Evolutionary conservation across 2,113 vertebrate genomes (phyloP), one percentile per base, ranked within the genome.

Genomic region (Aptenodytes patagonicus): DNA sequence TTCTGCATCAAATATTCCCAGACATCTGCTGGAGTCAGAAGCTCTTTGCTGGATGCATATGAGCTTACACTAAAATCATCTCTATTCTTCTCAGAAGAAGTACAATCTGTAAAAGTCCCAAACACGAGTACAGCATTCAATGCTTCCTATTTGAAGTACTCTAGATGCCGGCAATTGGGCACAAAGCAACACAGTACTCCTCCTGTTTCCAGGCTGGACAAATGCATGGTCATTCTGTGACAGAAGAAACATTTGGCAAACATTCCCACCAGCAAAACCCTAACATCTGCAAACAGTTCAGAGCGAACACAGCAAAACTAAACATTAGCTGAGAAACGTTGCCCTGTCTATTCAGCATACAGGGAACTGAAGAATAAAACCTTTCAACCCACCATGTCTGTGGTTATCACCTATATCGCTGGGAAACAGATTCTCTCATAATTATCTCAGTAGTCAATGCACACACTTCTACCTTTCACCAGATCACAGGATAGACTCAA

Each of bases 21-120:
- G 87, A 86, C 93, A 96, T 91, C 93, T 96, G 94, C 78, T 78
- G 60, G 90, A 95, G 75, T 88, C 82, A 94, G 84, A 80, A 94
- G 71, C 78, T 92, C 42, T 4, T 92, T 84, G 87, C 92, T 84
- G 84, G 87, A 93, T 95, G 84, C 62, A 8, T 87, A 70, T 19
- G 71, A 95, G 91, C 79, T 95, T 90, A 83, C 55, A 64, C 87
- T 93, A 91, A 96, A 96, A 97, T 91, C 91, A 97, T 87, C 89
- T 64, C 93, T 93, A 85, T 91, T 94, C 93, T 97, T 94, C 79
- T 88, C 60, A 62, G 46, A 87, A 94, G 88, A 29, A 71, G 28
- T 62, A 91, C 87, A 95, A 91, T 91, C 82, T 91, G 93, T 38
- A 4, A 4, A 85, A 95, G 87, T 47, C 94, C 78, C 91, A 78